Evolutionary conservation across 1,140 invertebrate species (phyloP).

Genomic region (Onthophagus taurus): DNA sequence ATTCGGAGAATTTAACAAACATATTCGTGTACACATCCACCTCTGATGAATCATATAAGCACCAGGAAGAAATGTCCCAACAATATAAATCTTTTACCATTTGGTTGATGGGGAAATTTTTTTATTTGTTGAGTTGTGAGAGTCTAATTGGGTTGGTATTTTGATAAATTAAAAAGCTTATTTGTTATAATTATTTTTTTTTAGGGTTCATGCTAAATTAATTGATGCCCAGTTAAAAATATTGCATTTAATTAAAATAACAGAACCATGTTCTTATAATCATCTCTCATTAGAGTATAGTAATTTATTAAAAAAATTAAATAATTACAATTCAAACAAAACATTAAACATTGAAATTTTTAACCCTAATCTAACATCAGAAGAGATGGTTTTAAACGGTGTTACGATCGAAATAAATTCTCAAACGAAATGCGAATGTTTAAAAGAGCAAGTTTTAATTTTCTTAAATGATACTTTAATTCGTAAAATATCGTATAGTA

Average conservation of each 20-base stretch:
- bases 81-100: constrained; percentile 45
- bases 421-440: constrained; percentile 15
- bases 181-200: constrained; percentile 22
- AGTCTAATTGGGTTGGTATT: constrained; percentile 38
- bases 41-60: constrained; percentile 36
- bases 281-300: constrained; percentile 41
- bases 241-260: constrained; percentile 40
- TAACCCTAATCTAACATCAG: no score
- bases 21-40: constrained; percentile 41
- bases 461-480: constrained; percentile 24
- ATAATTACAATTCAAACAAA: constrained; percentile 37
- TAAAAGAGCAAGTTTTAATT: constrained; percentile 26
- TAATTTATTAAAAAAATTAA: constrained; percentile 35
- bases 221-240: constrained; percentile 45
- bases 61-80: constrained; percentile 28
- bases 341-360: no score
- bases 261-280: constrained; percentile 40
- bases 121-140: constrained; percentile 45
- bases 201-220: constrained; percentile 41
- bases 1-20: constrained; percentile 43
- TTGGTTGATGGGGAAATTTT: constrained; percentile 46
- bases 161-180: constrained; percentile 12
- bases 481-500: not conserved
- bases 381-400: constrained; percentile 41
- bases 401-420: constrained; percentile 28